Base-by-base conservation (phyloP, 1,140 invertebrate genomes). In the Papilio dardanus region DNA sequence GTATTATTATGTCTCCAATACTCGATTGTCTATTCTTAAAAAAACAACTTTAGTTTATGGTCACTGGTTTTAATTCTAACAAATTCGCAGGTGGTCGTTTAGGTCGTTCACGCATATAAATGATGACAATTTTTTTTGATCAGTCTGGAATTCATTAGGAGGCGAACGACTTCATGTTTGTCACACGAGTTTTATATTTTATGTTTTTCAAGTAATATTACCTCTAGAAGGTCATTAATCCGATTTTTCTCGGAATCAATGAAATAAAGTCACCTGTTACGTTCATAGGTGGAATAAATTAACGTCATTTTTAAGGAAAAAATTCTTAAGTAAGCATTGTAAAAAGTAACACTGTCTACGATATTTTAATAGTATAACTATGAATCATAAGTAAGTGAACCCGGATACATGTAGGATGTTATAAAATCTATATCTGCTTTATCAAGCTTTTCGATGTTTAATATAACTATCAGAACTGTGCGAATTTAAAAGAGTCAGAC, bases 41-140 rank as follows among this genome's bases (percentile, higher is more conserved):
- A 73, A 78, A 81, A 79, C 46, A 75, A 68, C 28, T 75, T 62
- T 81, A 78, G 77, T 79, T 79, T 76, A 83, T 68, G 58, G 77
- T 31, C 37, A 78, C 37, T 35, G 74, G 62, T 73, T 35, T 73
- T 21, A 33, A 54, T 33, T 58, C 31, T 31, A 58, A 73, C 46
- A 50, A 35, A 37, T 73, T 54, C 77, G 66, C 83, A 85, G 81
- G 81, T 85, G 82, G 71, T 82, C 77, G 68, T 24, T 19, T 74
- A 35, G 42, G 37, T 79, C 74, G 66, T 81, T 80, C 77, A 77
- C 71, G 46, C 42, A 7, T 33, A 16, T 50, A 35, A 21, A 68
- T 24, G 68, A 71, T 35, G 28, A 35, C n/a, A 31, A 35, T 54
- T 33, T 73, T 73, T 73, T 73, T 69, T 73, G 30, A 6, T 30